These are phyloP conservation scores for Cephus rjabovi DNA, from an alignment of 2,888 invertebrate genomes.

Conservation along the genomic window DNA sequence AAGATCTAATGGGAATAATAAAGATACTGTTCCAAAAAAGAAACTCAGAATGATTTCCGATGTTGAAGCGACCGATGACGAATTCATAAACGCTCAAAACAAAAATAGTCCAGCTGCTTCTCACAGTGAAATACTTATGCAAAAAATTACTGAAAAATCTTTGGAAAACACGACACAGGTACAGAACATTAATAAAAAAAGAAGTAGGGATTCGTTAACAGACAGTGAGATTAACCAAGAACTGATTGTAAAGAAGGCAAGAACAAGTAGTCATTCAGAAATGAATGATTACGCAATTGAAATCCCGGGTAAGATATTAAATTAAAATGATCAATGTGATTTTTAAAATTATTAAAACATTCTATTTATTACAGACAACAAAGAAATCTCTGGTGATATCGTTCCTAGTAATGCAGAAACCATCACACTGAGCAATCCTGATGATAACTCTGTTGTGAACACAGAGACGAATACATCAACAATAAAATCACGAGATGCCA, in stretches of 20 bases:
- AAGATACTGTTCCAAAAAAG: neutral
- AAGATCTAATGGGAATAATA: neutral
- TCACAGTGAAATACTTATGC: neutral
- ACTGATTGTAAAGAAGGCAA: neutral
- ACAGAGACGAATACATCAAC: neutral
- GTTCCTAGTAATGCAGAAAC: neutral
- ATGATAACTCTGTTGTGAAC: neutral
- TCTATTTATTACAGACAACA: neutral
- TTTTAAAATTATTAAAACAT: neutral
- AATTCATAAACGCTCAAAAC: neutral
- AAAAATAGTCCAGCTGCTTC: neutral
- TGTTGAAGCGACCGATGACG: constrained; percentile 28
- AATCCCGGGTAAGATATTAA: neutral
- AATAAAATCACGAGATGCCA: neutral
- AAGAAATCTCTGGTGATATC: neutral
- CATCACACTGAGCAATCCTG: neutral
- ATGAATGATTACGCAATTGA: neutral
- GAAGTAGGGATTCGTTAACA: neutral
- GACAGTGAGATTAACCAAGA: neutral
- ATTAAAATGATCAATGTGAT: neutral
- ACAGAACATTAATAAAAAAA: neutral
- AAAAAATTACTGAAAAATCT: neutral
- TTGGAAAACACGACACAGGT: neutral
- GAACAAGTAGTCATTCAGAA: neutral
- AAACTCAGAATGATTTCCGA: neutral